Evolutionary conservation across 2,888 invertebrate genomes (phyloP).

Genomic region (Halocaridina rubra): DNA sequence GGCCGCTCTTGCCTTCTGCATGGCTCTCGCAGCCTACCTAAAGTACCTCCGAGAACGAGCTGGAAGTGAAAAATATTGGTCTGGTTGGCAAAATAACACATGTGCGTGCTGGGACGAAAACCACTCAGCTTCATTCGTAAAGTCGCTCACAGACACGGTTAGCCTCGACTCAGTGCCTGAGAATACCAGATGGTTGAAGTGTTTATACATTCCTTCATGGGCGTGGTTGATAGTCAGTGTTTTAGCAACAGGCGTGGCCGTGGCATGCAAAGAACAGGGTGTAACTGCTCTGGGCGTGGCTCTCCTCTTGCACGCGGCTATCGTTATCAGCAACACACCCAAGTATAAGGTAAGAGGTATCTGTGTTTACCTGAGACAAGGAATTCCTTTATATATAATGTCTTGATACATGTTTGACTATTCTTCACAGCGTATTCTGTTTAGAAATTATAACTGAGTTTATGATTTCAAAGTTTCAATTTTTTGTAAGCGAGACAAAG

Average conservation of each 20-base stretch:
- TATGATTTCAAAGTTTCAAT: too few relatives aligned
- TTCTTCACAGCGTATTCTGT: too few relatives aligned
- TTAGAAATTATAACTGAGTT: too few relatives aligned
- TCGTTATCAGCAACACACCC: constrained; percentile 44
- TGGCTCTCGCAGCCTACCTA: constrained; percentile 87
- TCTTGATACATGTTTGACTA: too few relatives aligned
- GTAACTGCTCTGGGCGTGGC: constrained; percentile 91
- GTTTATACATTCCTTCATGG: constrained; percentile 31
- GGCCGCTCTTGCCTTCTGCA: constrained; percentile 89
- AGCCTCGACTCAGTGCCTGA: too few relatives aligned
- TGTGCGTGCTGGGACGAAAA: constrained; percentile 17
- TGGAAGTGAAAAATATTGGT: too few relatives aligned
- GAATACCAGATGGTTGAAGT: neutral
- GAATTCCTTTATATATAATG: too few relatives aligned
- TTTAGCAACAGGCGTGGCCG: constrained; percentile 77
- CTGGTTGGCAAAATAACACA: too few relatives aligned
- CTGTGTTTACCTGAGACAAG: neutral
- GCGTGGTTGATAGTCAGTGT: constrained; percentile 51
- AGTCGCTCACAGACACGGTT: too few relatives aligned
- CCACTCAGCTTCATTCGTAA: too few relatives aligned
- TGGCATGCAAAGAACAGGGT: constrained; percentile 95
- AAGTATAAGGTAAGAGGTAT: constrained; percentile 45
- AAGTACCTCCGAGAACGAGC: constrained; percentile 75
- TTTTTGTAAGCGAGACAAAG: too few relatives aligned
- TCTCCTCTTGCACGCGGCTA: constrained; percentile 76